Conservation (phyloP, 2,113 vertebrate species). For the Apodemus speciosus region DNA sequence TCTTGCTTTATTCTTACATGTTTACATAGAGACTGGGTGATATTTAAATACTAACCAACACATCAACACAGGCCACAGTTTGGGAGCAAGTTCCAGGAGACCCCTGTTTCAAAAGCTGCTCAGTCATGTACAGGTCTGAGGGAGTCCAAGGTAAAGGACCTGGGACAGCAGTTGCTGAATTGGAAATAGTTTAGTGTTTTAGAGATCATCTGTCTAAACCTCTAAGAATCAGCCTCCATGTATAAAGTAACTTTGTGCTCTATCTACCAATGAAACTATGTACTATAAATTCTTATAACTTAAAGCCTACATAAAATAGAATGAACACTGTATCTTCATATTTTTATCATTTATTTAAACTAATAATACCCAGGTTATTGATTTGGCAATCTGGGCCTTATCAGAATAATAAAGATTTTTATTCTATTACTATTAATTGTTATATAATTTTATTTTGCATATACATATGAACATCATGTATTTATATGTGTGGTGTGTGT, state of each 20-base stretch:
- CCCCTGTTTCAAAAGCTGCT: neutral
- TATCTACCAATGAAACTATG: neutral
- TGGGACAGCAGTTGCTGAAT: neutral
- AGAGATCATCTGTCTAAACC: neutral
- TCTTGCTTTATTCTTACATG: neutral
- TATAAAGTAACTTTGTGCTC: neutral
- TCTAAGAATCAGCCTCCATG: neutral
- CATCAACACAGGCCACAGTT: neutral
- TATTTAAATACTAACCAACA: neutral
- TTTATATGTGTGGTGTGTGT: neutral
- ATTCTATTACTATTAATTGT: neutral
- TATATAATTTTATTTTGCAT: neutral
- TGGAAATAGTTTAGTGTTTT: neutral
- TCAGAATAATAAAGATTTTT: neutral
- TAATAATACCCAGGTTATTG: neutral
- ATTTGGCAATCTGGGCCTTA: neutral
- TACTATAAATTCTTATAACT: neutral
- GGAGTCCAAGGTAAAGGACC: neutral
- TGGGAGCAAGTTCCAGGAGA: neutral
- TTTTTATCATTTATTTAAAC: constrained; percentile 27
- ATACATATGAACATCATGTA: neutral
- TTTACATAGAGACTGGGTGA: neutral
- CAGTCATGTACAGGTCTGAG: rapidly evolving
- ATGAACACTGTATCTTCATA: neutral
- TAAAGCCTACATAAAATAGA: neutral